Evolutionary conservation across 1,140 invertebrate species (phyloP).

Genomic region (Calosoma granatense): DNA sequence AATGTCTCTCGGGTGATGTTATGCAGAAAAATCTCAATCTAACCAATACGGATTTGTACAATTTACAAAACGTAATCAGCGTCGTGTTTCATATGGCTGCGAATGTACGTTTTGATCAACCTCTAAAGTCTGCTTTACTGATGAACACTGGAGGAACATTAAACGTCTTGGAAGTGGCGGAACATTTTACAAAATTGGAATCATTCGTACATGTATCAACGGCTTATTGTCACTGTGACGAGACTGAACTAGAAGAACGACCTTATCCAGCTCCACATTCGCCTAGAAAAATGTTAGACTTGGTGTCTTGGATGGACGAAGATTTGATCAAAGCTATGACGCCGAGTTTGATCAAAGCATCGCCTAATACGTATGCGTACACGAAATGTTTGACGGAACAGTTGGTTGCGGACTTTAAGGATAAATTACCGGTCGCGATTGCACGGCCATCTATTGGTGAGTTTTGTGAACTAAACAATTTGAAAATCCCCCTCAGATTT

Average conservation of each 20-base stretch:
- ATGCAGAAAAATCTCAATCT: conserved; percentile 44
- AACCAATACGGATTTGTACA: conserved; percentile 39
- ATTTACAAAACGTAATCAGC: conserved; percentile 48
- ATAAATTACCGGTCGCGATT: conserved; percentile 54
- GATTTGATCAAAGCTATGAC: conserved; percentile 59
- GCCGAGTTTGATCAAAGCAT: conserved; percentile 60
- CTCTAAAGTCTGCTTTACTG: conserved; percentile 38
- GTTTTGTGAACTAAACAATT: conserved; percentile 24
- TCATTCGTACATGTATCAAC: conserved; percentile 71
- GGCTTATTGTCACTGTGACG: conserved; percentile 68
- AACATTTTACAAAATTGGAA: conserved; percentile 28
- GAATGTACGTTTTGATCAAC: conserved; percentile 49
- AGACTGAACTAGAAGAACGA: conserved; percentile 54
- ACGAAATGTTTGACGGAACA: conserved; percentile 67
- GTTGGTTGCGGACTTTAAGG: conserved; percentile 47
- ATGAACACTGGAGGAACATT: conserved; percentile 40
- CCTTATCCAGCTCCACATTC: conserved; percentile 56
- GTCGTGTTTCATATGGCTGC: conserved; percentile 74
- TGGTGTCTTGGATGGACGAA: conserved; percentile 67
- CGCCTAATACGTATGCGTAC: conserved; percentile 73
- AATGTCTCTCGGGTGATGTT: conserved; percentile 37
- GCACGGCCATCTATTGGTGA: conserved; percentile 68
- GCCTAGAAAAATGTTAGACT: conserved; percentile 57
- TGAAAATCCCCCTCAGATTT: background rate
- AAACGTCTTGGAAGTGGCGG: conserved; percentile 35